These are phyloP conservation scores for Drosophila buzzatii DNA, from an alignment of 2,888 invertebrate genomes.

Conservation along the genomic window DNA sequence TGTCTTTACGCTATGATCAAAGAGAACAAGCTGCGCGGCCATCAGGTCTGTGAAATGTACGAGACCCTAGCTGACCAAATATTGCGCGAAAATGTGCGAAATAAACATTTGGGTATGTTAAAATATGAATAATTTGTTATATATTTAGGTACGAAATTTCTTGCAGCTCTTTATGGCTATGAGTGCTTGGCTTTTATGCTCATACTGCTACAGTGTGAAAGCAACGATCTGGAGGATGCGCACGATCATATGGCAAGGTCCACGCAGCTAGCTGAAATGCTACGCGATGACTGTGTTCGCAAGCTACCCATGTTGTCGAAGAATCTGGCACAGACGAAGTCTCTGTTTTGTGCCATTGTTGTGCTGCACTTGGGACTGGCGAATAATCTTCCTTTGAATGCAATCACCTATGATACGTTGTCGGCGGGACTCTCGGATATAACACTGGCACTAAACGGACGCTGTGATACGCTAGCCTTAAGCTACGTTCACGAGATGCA, in stretches of 20 bases:
- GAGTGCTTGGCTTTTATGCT: constrained; percentile 64
- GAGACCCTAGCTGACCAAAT: constrained; percentile 35
- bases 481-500: constrained; percentile 50
- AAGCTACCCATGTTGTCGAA: constrained; percentile 21
- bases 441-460: not conserved
- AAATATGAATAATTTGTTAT: not conserved
- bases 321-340: constrained; percentile 31
- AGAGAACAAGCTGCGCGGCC: constrained; percentile 33
- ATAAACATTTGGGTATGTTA: constrained; percentile 34
- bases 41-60: constrained; percentile 42
- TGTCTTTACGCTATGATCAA: constrained; percentile 42
- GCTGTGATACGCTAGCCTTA: not conserved
- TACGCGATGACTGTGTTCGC: constrained; percentile 36
- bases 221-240: constrained; percentile 5
- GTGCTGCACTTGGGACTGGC: constrained; percentile 35
- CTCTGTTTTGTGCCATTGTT: constrained; percentile 50
- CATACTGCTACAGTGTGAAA: constrained; percentile 18
- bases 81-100: constrained; percentile 13
- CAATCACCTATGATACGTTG: constrained; percentile 37
- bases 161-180: constrained; percentile 48
- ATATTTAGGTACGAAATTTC: not conserved
- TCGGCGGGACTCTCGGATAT: constrained; percentile 22
- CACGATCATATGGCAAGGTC: constrained; percentile 11
- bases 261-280: constrained; percentile 22
- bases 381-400: constrained; percentile 20